phyloP scores from a whole-genome alignment of 2,113 vertebrate genomes.

The Catharus bicknelli region DNA sequence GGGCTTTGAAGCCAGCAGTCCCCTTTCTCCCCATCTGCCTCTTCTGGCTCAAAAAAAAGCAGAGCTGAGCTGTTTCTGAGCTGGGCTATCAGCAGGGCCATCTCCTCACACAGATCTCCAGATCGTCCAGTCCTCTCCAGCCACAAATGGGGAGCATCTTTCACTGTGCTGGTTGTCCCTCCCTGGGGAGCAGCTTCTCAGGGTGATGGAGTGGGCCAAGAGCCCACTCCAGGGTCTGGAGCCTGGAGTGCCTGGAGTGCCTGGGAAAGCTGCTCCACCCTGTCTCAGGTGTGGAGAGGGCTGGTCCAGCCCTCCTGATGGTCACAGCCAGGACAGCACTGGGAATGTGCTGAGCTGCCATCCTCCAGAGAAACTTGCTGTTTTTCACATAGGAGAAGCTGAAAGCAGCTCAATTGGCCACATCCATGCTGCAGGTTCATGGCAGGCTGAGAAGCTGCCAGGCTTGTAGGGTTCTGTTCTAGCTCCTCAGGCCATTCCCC shows the following conservation, averaged over 20 bases:
- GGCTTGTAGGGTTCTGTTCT: not conserved
- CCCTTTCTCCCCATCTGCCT: not conserved
- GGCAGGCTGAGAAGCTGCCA: not conserved
- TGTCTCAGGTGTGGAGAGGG: not conserved
- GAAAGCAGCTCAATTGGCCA: not conserved
- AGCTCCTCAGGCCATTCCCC: not conserved
- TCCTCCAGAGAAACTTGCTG: not conserved
- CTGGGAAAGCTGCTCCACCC: not conserved
- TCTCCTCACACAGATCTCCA: not conserved
- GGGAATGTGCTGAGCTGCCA: not conserved
- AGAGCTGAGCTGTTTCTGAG: not conserved
- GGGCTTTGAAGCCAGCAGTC: not conserved
- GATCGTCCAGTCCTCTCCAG: not conserved
- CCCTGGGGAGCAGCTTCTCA: not conserved
- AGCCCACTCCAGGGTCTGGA: not conserved
- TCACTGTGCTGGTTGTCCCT: not conserved
- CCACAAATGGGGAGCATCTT: not conserved
- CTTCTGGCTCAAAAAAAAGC: not conserved
- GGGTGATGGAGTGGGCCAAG: not conserved
- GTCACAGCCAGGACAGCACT: not conserved
- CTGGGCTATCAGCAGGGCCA: not conserved
- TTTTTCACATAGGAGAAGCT: not conserved
- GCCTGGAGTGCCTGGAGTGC: not conserved
- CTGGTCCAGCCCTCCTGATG: accelerated
- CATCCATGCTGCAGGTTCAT: not conserved